phyloP scores from a whole-genome alignment of 2,888 invertebrate species.

The Spicauda simplicius region DNA sequence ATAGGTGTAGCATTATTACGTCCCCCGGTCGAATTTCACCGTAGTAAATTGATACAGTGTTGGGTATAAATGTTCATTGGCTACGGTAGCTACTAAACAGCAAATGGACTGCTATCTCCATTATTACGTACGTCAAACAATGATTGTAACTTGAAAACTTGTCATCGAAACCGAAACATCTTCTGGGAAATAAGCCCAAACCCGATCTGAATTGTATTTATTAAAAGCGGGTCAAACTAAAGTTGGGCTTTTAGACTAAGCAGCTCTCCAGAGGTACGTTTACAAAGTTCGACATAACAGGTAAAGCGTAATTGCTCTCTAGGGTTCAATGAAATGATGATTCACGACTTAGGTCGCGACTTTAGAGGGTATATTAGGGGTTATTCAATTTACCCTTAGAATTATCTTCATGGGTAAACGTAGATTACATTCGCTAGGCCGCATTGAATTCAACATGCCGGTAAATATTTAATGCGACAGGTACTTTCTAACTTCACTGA shows the following conservation, averaged over 20 bases:
- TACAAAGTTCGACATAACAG: slow-evolving; percentile 38
- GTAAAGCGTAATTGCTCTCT: slow-evolving; percentile 39
- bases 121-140: too few species aligned
- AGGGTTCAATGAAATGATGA: slow-evolving; percentile 37
- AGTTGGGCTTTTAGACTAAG: slow-evolving; percentile 31
- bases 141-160: too few species aligned
- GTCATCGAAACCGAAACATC: not conserved
- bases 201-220: slow-evolving; percentile 26
- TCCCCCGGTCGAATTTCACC: too few species aligned
- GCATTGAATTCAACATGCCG: not conserved
- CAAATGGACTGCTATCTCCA: too few species aligned
- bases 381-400: slow-evolving; percentile 26
- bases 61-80: too few species aligned
- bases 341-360: slow-evolving; percentile 29
- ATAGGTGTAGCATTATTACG: too few species aligned
- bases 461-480: not conserved
- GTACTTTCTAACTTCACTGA: too few species aligned
- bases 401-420: not conserved
- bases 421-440: too few species aligned
- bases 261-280: slow-evolving; percentile 36
- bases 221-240: slow-evolving; percentile 29
- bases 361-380: slow-evolving; percentile 26
- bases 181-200: slow-evolving; percentile 17
- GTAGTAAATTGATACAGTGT: too few species aligned
- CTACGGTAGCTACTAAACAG: too few species aligned